A percentile compares a stretch with the other conserved stretches of the same genome.
Evolutionary conservation across 2,888 invertebrate genomes (phyloP).

Genomic region (Cylloceria caligata): DNA sequence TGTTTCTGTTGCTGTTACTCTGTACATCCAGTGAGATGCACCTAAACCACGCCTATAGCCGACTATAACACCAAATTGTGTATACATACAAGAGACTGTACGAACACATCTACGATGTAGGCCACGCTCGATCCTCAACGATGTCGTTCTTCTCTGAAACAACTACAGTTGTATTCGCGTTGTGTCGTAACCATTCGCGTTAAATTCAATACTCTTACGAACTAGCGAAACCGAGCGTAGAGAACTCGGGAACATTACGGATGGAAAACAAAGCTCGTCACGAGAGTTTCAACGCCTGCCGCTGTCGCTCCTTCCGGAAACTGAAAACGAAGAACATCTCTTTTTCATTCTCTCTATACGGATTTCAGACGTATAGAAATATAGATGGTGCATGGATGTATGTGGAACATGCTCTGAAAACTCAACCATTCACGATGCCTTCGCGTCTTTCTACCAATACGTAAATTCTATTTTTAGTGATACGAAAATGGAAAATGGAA

Average conservation of each 20-base stretch:
- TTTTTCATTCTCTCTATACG: conserved; percentile 38
- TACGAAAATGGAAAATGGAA: conserved; percentile 34
- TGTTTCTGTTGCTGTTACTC: conserved; percentile 11
- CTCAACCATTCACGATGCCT: conserved; percentile 18
- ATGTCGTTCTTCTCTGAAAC: conserved; percentile 24
- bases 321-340: conserved; percentile 61
- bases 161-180: conserved; percentile 36
- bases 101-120: conserved; percentile 49
- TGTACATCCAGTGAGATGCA: conserved; percentile 40
- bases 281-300: conserved; percentile 48
- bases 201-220: conserved; percentile 10
- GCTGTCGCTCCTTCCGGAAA: conserved; percentile 42
- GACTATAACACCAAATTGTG: background rate
- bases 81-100: conserved; percentile 10
- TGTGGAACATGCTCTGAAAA: background rate
- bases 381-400: background rate
- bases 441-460: background rate
- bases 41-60: conserved; percentile 9
- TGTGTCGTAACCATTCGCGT: conserved; percentile 40
- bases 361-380: background rate
- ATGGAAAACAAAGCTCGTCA: conserved; percentile 60
- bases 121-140: conserved; percentile 60
- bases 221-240: conserved; percentile 17
- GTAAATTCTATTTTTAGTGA: conserved; percentile 20
- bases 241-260: conserved; percentile 43